phyloP scores from a whole-genome alignment of 2,888 invertebrate species.

The Anthophora plumipes region DNA sequence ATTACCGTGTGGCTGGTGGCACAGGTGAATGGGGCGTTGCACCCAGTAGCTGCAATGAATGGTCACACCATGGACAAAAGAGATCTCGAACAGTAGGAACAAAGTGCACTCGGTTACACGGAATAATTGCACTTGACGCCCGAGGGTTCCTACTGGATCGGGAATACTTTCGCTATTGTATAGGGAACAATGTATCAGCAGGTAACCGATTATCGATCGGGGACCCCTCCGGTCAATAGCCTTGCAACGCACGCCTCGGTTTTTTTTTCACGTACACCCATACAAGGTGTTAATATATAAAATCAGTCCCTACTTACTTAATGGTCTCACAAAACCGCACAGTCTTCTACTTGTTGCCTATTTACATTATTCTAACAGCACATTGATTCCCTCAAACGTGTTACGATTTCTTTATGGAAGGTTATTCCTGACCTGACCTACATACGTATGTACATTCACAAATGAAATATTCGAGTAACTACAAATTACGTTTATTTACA shows the following conservation, averaged over 20 bases:
- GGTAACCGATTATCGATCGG: slow-evolving; percentile 76
- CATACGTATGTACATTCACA: no score
- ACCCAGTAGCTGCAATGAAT: slow-evolving; percentile 56
- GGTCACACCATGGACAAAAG: slow-evolving; percentile 38
- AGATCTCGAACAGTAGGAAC: slow-evolving; percentile 49
- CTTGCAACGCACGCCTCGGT: slow-evolving; percentile 55
- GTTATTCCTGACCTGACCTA: no score
- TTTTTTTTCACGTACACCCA: slow-evolving; percentile 23
- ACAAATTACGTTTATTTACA: no score
- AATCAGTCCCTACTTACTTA: background rate
- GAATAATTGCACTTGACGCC: slow-evolving; percentile 72
- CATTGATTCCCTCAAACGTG: no score
- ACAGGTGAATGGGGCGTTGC: slow-evolving; percentile 58
- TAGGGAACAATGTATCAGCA: slow-evolving; percentile 73
- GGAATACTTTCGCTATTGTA: slow-evolving; percentile 68
- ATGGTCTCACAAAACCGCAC: background rate
- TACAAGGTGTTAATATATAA: slow-evolving; percentile 32
- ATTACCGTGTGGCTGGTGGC: slow-evolving; percentile 7
- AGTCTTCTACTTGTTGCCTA: no score
- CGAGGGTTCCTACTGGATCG: slow-evolving; percentile 51
- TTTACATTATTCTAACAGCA: no score
- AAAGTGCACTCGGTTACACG: slow-evolving; percentile 53
- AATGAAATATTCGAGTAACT: no score
- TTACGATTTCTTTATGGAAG: no score
- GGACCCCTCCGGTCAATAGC: slow-evolving; percentile 72